These are phyloP conservation scores for Pegoplata infirma DNA, from an alignment of 2,888 invertebrate species.

Conservation along the genomic window DNA sequence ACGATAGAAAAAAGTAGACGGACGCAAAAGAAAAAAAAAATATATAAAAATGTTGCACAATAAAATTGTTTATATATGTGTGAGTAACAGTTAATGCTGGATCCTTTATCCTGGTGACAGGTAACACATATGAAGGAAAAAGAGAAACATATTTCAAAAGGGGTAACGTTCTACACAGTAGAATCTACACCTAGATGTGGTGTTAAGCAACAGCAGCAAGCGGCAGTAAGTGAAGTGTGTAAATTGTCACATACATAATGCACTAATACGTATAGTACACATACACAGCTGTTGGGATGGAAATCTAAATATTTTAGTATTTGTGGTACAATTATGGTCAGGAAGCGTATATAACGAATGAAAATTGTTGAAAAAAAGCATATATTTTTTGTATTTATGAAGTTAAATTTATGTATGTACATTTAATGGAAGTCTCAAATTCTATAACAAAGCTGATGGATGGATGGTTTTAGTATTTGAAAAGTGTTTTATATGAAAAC, in stretches of 20 bases:
- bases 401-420: neutral
- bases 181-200: neutral
- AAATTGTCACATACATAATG: constrained; percentile 57
- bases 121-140: constrained; percentile 13
- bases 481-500: constrained; percentile 17
- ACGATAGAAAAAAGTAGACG: constrained; percentile 11
- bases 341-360: constrained; percentile 50
- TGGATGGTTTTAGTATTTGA: constrained; percentile 14
- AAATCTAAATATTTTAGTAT: constrained; percentile 28
- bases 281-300: neutral
- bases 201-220: neutral
- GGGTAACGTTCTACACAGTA: constrained; percentile 31
- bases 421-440: neutral
- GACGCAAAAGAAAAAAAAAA: constrained; percentile 6
- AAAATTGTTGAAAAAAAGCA: constrained; percentile 27
- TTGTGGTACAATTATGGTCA: constrained; percentile 47
- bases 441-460: neutral
- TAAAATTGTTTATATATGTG: neutral
- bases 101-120: constrained; percentile 11
- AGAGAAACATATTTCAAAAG: constrained; percentile 18
- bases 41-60: constrained; percentile 26
- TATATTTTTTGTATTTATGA: neutral
- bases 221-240: constrained; percentile 46
- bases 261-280: constrained; percentile 1
- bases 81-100: constrained; percentile 14